Conservation (phyloP, 2,797 vertebrate genomes). For the Spinus olivaceus region DNA sequence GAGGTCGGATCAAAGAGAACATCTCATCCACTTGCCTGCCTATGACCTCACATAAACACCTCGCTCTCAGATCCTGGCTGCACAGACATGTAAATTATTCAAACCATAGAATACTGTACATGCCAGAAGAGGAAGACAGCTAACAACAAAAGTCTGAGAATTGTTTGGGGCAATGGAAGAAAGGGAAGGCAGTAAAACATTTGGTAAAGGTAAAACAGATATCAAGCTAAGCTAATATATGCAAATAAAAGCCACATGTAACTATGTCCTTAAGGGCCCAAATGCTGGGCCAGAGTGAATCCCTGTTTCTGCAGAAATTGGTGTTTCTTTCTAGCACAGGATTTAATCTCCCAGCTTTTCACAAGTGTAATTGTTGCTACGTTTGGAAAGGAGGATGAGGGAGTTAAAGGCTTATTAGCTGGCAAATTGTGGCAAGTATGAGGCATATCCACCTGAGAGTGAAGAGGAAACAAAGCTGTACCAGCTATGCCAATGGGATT, state of each 20-base stretch:
- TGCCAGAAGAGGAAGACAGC: background rate
- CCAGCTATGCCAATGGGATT: background rate
- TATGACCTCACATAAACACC: background rate
- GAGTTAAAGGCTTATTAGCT: background rate
- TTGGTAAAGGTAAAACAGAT: background rate
- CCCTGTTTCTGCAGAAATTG: background rate
- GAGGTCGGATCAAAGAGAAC: slow-evolving; percentile 28
- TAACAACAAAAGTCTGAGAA: background rate
- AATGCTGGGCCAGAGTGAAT: background rate
- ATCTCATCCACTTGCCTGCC: slow-evolving; percentile 1
- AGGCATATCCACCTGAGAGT: background rate
- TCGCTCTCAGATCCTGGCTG: background rate
- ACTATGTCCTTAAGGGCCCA: background rate
- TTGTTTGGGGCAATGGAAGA: background rate
- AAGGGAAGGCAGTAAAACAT: background rate
- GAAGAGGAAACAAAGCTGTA: background rate
- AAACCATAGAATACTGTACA: background rate
- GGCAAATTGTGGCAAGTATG: background rate
- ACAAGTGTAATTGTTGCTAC: background rate
- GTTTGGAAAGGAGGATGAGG: background rate
- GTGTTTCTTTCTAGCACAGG: background rate
- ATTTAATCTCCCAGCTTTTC: background rate
- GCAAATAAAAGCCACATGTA: background rate
- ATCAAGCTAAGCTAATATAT: background rate
- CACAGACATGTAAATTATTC: slow-evolving; percentile 31